Percentiles rank a stretch among this genome's conserved stretches.
Evolutionary conservation across 2,113 vertebrate species (phyloP).

Genomic region (Amblyopsis rosae): DNA sequence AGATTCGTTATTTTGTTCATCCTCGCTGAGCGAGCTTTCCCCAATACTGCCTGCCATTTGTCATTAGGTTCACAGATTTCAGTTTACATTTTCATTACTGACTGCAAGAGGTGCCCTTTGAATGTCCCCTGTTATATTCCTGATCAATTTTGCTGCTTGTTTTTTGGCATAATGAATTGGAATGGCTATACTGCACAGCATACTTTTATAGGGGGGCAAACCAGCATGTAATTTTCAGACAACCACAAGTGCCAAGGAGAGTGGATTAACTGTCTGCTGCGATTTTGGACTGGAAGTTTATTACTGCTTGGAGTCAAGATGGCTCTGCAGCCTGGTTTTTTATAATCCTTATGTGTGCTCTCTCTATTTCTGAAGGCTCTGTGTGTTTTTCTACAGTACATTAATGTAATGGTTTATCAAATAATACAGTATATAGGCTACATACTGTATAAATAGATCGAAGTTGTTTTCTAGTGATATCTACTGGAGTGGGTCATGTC

Average conservation of each 20-base stretch:
- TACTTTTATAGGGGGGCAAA: slow-evolving; percentile 55
- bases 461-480: too few relatives aligned
- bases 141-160: slow-evolving; percentile 37
- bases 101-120: slow-evolving; percentile 13
- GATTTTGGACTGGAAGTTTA: slow-evolving; percentile 55
- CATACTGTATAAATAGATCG: too few relatives aligned
- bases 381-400: neutral
- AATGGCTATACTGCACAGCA: slow-evolving; percentile 15
- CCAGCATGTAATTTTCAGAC: slow-evolving; percentile 46
- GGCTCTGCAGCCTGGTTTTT: slow-evolving; percentile 3
- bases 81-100: slow-evolving; percentile 10
- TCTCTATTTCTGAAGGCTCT: slow-evolving; percentile 2
- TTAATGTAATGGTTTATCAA: slow-evolving; percentile 5
- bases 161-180: slow-evolving; percentile 33
- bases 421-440: neutral
- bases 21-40: too few relatives aligned
- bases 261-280: slow-evolving; percentile 66
- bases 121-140: slow-evolving; percentile 40
- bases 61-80: too few relatives aligned
- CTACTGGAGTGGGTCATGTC: too few relatives aligned
- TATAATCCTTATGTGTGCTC: slow-evolving; percentile 30
- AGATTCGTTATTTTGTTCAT: too few relatives aligned
- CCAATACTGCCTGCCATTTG: too few relatives aligned
- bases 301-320: slow-evolving; percentile 29
- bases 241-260: slow-evolving; percentile 55